Base-by-base conservation (phyloP, 92 coral and sea anemone species). In the Siderastrea radians region DNA sequence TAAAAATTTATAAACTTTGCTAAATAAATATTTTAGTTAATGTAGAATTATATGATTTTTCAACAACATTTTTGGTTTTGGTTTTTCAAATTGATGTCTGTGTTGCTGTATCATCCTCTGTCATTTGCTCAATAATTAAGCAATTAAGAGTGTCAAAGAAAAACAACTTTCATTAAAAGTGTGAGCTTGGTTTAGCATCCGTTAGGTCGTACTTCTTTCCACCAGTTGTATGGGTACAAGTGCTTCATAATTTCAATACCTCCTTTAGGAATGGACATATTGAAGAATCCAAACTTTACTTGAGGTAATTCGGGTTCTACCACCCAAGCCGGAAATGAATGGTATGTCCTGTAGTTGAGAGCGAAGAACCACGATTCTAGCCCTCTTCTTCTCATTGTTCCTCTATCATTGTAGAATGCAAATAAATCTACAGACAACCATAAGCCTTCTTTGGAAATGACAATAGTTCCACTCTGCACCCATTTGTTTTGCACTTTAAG, bases 141-240 rank as follows among this genome's bases (percentile, higher is more conserved):
- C 38, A 26, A 26, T 26, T 26, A 26, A 26, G 38, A 26, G 38
- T 26, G 38, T 0, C 0, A 26, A 26, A 26, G 38, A 26, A 61
- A 61, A 61, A 61, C n/a, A 6, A 61, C n/a, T 69, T 45, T 3
- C 47, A 4, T 69, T 4, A 7, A 15, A 49, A 47, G 2, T 48
- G 16, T 45, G 17, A 61, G 66, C 66, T 61, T 49, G 38, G 7
- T 10, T 63, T 59, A 74, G 49, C 94, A 87, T 6, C 90, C 89
- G 17, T 53, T 60, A 14, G 98, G 94, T 14, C 84, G 89, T 3
- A 93, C 96, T 46, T 74, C 94, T 57, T 91, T 91, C 96, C 96
- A 96, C 99, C 99, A 96, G 69, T 90, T 91, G 79, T 87, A 83
- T 17, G 97, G 94, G 61, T 96, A 96, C 62, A 96, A 85, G 57